A percentile compares a stretch with the other conserved stretches of the same genome.
phyloP scores from a whole-genome alignment of 2,888 invertebrate genomes.

The Ophion obscuratus region DNA sequence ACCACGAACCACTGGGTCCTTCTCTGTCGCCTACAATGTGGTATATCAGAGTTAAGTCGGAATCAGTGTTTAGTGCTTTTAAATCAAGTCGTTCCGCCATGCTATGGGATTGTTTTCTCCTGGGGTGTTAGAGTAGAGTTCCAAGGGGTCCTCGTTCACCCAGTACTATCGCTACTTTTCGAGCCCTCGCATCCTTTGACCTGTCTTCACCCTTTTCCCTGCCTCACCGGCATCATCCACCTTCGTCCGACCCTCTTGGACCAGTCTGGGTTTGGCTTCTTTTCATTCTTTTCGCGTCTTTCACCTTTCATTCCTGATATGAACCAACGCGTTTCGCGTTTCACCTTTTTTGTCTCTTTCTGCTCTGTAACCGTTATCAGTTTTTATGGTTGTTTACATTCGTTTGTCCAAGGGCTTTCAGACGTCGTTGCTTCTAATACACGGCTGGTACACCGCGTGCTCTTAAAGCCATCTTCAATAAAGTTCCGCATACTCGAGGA shows the following conservation, averaged over 20 bases:
- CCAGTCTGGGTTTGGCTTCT: conserved; percentile 28
- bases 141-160: conserved; percentile 50
- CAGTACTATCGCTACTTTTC: conserved; percentile 31
- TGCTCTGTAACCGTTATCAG: conserved; percentile 36
- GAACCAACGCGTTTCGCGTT: conserved; percentile 38
- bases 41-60: conserved; percentile 78
- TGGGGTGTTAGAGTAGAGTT: conserved; percentile 49
- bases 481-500: conserved; percentile 12
- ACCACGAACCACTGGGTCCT: conserved; percentile 57
- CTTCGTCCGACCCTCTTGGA: conserved; percentile 9
- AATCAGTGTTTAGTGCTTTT: conserved; percentile 81
- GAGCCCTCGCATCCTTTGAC: conserved; percentile 15
- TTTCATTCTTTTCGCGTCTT: conserved; percentile 34
- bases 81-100: conserved; percentile 73
- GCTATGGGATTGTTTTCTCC: conserved; percentile 54
- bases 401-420: conserved; percentile 37
- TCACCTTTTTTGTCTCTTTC: conserved; percentile 5
- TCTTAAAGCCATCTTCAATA: conserved; percentile 38
- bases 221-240: background rate
- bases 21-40: conserved; percentile 65
- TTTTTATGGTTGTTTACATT: conserved; percentile 63
- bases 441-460: conserved; percentile 29
- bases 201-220: conserved; percentile 6
- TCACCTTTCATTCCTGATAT: conserved; percentile 38
- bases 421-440: conserved; percentile 50